Evolutionary conservation across 37 sponge, comb jelly and placozoan species (phyloP).

Genomic region (Diacarnus erythraeanus): DNA sequence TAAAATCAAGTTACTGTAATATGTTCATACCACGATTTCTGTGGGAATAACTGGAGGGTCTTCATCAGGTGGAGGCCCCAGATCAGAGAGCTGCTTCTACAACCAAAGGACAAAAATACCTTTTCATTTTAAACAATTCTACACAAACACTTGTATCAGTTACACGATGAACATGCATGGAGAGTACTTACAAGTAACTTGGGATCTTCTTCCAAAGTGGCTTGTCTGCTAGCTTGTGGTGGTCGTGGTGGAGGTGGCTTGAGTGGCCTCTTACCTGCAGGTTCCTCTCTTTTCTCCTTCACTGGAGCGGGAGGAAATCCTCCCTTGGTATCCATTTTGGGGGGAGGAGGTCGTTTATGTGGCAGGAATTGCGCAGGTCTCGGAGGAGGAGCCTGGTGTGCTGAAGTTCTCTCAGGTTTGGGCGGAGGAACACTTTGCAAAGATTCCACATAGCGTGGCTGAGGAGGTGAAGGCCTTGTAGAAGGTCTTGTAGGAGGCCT

Average conservation of each 20-base stretch:
- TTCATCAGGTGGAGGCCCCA: slow-evolving; percentile 41
- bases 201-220: not conserved
- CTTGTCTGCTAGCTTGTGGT: slow-evolving; percentile 8
- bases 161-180: not conserved
- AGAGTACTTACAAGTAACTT: not conserved
- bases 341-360: slow-evolving; percentile 10
- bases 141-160: not conserved
- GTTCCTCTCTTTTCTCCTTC: not conserved
- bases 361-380: not conserved
- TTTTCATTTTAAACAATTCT: not conserved
- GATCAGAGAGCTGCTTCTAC: slow-evolving; percentile 2
- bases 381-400: not conserved
- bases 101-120: not conserved
- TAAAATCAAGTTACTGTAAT: not conserved
- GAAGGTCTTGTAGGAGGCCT: slow-evolving; percentile 1
- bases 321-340: not conserved
- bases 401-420: not conserved
- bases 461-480: not conserved
- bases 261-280: not conserved
- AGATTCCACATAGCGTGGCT: not conserved
- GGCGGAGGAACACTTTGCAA: not conserved
- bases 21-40: not conserved
- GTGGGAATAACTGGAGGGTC: slow-evolving; percentile 33
- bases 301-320: too few relatives aligned
- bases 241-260: not conserved